phyloP scores from a whole-genome alignment of 2,888 invertebrate genomes.

The Cheilosia pagana region DNA sequence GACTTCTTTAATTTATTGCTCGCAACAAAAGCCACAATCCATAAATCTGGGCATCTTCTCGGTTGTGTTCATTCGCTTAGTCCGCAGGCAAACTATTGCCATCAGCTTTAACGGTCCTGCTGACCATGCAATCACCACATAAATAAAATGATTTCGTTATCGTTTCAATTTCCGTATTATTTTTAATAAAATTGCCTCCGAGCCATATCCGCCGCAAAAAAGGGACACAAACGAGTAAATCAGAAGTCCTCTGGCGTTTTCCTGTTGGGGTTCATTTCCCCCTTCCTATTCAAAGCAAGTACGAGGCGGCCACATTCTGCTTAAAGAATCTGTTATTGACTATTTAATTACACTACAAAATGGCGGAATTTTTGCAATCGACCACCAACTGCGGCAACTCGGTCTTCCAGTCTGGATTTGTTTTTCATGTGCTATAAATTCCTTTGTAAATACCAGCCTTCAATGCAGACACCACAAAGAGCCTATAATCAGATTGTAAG shows the following conservation, averaged over 20 bases:
- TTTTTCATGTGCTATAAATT: slow-evolving; percentile 16
- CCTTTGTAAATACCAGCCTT: slow-evolving; percentile 36
- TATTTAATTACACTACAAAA: too few relatives aligned
- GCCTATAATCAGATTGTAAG: slow-evolving; percentile 59
- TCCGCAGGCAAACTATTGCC: slow-evolving; percentile 8
- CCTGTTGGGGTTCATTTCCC: background rate
- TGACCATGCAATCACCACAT: slow-evolving; percentile 32
- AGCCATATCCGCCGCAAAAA: slow-evolving; percentile 58
- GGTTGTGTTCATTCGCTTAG: background rate
- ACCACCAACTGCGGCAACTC: background rate
- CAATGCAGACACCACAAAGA: slow-evolving; percentile 51
- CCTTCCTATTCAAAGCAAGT: background rate
- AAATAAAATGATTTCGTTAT: slow-evolving; percentile 48
- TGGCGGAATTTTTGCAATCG: background rate
- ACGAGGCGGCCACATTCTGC: background rate
- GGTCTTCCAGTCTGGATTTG: background rate
- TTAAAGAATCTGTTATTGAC: too few relatives aligned
- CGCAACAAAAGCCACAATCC: background rate
- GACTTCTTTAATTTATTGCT: background rate
- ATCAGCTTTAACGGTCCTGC: background rate
- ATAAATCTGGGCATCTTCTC: slow-evolving; percentile 17
- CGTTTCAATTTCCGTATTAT: slow-evolving; percentile 60
- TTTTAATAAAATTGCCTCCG: slow-evolving; percentile 51
- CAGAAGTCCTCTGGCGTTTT: background rate
- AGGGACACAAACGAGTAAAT: slow-evolving; percentile 21